Evolutionary conservation across 2,888 invertebrate species (phyloP).

Genomic region (Sphaeridia pumilis): DNA sequence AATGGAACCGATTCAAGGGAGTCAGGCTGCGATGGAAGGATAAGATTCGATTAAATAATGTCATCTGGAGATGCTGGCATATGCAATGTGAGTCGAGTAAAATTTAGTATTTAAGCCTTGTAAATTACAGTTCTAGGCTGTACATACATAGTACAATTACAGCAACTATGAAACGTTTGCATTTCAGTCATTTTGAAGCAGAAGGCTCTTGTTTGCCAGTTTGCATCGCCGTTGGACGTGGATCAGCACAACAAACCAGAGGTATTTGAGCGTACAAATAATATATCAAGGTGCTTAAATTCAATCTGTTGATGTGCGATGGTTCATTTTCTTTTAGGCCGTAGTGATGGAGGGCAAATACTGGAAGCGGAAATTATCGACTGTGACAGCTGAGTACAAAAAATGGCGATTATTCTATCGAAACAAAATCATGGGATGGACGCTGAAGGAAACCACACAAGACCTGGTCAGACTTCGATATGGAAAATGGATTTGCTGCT

Average conservation of each 20-base stretch:
- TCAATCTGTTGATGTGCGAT: too few relatives aligned
- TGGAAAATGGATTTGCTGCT: too few relatives aligned
- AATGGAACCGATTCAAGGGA: constrained; percentile 99
- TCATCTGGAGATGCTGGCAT: constrained; percentile 99
- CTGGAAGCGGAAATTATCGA: constrained; percentile 94
- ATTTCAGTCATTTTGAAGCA: constrained; percentile 79
- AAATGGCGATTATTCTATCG: constrained; percentile 93
- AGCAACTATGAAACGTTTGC: too few relatives aligned
- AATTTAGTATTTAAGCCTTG: too few relatives aligned
- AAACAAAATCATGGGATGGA: constrained; percentile 64
- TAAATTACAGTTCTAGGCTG: too few relatives aligned
- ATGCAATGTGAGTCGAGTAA: constrained; percentile 82
- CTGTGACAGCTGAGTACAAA: constrained; percentile 97
- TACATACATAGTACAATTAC: too few relatives aligned
- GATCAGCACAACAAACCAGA: constrained; percentile 93
- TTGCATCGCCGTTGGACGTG: constrained; percentile 88
- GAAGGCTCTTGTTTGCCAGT: constrained; percentile 85
- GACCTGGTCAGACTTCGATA: too few relatives aligned
- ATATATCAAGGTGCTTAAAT: too few relatives aligned
- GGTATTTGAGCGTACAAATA: constrained; percentile 52
- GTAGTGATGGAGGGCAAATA: constrained; percentile 98
- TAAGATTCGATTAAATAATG: constrained; percentile 97
- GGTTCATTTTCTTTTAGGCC: too few relatives aligned
- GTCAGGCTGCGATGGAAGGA: constrained; percentile 95
- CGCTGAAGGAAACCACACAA: constrained; percentile 54